These are phyloP conservation scores for Andrena dorsata DNA, from an alignment of 2,888 invertebrate species.

Conservation along the genomic window DNA sequence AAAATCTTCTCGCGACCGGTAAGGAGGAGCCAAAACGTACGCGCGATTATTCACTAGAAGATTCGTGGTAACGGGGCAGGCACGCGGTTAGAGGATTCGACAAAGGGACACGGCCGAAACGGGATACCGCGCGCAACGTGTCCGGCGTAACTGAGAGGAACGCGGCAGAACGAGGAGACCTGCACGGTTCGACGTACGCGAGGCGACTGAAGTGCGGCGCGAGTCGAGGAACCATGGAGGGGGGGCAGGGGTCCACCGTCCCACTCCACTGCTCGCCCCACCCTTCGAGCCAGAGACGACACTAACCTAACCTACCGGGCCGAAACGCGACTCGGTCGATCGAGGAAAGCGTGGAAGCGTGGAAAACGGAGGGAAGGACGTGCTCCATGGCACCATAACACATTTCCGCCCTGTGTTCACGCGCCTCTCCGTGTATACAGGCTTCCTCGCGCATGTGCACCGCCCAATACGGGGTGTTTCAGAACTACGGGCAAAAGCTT, in stretches of 20 bases:
- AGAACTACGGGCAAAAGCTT: background rate
- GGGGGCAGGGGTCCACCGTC: slow-evolving; percentile 1
- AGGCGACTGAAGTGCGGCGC: slow-evolving; percentile 75
- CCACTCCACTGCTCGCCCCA: slow-evolving; percentile 16
- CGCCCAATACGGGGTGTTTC: background rate
- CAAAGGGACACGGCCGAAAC: background rate
- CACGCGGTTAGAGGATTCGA: background rate
- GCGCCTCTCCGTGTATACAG: slow-evolving; percentile 34
- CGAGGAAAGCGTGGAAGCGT: slow-evolving; percentile 65
- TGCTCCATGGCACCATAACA: slow-evolving; percentile 68
- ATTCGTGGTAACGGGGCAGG: background rate
- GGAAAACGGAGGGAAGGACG: slow-evolving; percentile 57
- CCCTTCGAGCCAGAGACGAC: slow-evolving; percentile 45
- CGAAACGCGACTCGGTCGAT: slow-evolving; percentile 70
- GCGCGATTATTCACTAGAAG: background rate
- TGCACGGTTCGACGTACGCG: slow-evolving; percentile 71
- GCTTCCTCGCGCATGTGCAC: slow-evolving; percentile 11
- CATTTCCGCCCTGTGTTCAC: slow-evolving; percentile 67
- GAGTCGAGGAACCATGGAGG: slow-evolving; percentile 36
- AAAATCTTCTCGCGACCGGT: background rate
- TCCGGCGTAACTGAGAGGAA: background rate
- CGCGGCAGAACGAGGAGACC: background rate
- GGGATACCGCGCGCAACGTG: slow-evolving; percentile 19
- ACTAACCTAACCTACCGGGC: slow-evolving; percentile 57
- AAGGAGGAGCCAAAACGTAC: background rate